Evolutionary conservation across 2,888 invertebrate species (phyloP).

Genomic region (Eledona agricola): DNA sequence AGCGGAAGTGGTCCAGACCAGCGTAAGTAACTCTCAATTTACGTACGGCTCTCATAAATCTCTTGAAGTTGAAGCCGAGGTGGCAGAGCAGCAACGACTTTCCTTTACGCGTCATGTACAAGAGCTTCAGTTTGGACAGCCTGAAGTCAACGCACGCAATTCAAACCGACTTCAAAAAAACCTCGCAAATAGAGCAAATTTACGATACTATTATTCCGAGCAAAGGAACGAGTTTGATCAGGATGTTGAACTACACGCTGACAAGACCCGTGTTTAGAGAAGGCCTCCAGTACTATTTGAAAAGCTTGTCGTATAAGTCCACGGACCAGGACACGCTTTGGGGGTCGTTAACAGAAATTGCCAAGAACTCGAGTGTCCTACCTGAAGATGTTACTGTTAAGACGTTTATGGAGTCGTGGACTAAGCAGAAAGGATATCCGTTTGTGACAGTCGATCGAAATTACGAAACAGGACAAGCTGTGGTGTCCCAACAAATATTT

Average conservation of each 20-base stretch:
- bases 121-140: conserved; percentile 66
- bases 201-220: conserved; percentile 63
- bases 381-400: conserved; percentile 65
- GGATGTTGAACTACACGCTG: conserved; percentile 70
- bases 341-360: conserved; percentile 64
- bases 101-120: conserved; percentile 66
- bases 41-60: not conserved
- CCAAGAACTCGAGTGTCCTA: conserved; percentile 50
- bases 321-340: conserved; percentile 75
- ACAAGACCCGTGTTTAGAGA: conserved; percentile 65
- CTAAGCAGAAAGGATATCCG: conserved; percentile 76
- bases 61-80: conserved; percentile 65
- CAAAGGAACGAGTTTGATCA: conserved; percentile 66
- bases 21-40: conserved; percentile 59
- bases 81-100: conserved; percentile 68
- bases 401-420: conserved; percentile 77
- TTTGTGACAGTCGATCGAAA: conserved; percentile 68
- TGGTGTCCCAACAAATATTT: conserved; percentile 64
- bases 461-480: conserved; percentile 62
- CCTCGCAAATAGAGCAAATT: conserved; percentile 68
- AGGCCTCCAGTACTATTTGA: conserved; percentile 66
- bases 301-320: conserved; percentile 68
- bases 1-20: conserved; percentile 66
- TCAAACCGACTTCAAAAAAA: conserved; percentile 64
- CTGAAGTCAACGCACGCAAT: conserved; percentile 68